Evolutionary conservation across 1,140 invertebrate genomes (phyloP), one percentile per base, ranked within the genome.

Genomic region (Ruditapes philippinarum): DNA sequence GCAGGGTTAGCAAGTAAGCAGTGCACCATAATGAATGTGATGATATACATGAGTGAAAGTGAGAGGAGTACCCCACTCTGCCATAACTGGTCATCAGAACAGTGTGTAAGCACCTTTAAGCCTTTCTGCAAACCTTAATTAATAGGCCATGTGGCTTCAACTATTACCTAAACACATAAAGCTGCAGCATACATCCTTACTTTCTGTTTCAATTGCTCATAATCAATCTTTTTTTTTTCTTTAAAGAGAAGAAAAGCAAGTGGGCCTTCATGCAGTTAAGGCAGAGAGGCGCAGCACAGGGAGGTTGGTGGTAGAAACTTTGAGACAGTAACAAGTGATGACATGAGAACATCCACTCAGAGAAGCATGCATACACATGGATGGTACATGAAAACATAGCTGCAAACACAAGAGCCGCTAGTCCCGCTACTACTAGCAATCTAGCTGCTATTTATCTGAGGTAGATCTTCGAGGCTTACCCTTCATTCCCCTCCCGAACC

Each of bases 401-500:
- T 85, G 42, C 49, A 22, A 62, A 85, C 83, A 85, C 33, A 74
- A 54, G 83, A 76, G 62, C 45, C 28, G 45, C 42, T 76, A 73
- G 45, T 73, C 42, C 65, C 65, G 36, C 42, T 68, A 49, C 54
- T 78, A 87, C 73, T 87, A 85, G 82, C 82, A 68, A 73, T 68
- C 82, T 85, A 87, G 84, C 83, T 73, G 65, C 83, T 87, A 87
- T 87, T 65, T 31, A 68, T 85, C 83, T 85, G 62, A 87, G 49
- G 54, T 54, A 54, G 42, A 87, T 79, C 84, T 38, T 88, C 62
- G 74, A 73, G 40, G 86, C 88, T 89, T 89, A 91, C 88, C 89
- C 88, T 89, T 89, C 73, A 60, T 88, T 33, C 45, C 91, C 60
- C 92, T 65, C 51, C 92, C 93, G 62, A 90, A 85, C 33, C 91